Evolutionary conservation across 2,797 vertebrate genomes (phyloP), one percentile per base, ranked within the genome.

Genomic region (Acrocephalus scirpaceus): DNA sequence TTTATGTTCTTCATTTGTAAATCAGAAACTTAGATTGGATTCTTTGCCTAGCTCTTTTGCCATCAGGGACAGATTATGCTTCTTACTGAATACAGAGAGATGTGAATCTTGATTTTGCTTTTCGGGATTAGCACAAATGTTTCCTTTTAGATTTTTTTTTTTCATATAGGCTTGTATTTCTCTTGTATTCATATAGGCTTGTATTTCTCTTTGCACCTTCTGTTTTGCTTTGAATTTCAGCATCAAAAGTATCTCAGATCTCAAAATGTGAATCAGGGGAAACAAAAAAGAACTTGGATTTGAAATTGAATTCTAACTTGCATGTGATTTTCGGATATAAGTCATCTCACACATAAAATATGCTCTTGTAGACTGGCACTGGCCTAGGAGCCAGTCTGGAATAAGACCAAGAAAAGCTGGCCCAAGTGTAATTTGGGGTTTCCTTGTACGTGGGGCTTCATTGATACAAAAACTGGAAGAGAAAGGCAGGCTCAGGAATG

Each of bases 141-240:
- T 87, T 76, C 77, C 10, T 66, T 92, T 70, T 61, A 1, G 20
- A 14, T 18, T 45, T 44, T 44, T 44, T 42, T 42, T 44, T 44
- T 44, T 17, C 42, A 47, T 25, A 11, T 45, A 61, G 23, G 16
- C 16, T 90, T 95, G 45, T 74, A 23, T 81, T 74, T 76, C n/a
- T 92, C 25, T 70, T 42, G 42, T 44, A 12, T 38, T 38, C 38
- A 50, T 25, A 11, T 45, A 61, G 23, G 16, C 16, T 89, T 95
- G 44, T 74, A 23, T 80, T 73, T 76, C n/a, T 92, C 22, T 70
- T 27, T 76, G 36, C 40, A 60, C 16, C 40, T 71, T 71, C 42
- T 73, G 19, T 89, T 93, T 90, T 62, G 54, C 47, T 92, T 86
- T 84, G 40, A 75, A 86, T 92, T 82, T 94, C 58, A 81, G 40